Conservation (phyloP, 1,140 invertebrate genomes). For the Neodiprion virginianus region DNA sequence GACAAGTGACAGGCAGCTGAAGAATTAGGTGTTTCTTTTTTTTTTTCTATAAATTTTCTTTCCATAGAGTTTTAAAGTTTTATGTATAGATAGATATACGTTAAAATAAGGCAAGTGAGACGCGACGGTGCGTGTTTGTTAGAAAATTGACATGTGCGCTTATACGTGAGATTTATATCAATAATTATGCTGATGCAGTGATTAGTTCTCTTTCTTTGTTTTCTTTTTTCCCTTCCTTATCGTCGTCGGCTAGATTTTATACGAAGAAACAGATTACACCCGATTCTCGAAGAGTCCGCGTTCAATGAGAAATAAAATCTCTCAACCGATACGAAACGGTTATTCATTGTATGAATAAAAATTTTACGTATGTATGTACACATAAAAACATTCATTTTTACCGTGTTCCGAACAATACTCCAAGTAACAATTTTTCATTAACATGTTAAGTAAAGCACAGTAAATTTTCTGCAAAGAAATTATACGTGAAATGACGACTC, state of each 20-base stretch:
- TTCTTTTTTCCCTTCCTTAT: not conserved
- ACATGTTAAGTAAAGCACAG: not conserved
- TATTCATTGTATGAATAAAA: not conserved
- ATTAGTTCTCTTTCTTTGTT: slow-evolving; percentile 13
- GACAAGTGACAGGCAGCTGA: slow-evolving; percentile 33
- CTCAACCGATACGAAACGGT: not conserved
- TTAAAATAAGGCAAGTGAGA: slow-evolving; percentile 28
- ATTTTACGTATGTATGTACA: not conserved
- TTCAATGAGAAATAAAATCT: not conserved
- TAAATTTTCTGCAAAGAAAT: not conserved
- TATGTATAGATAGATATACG: not conserved
- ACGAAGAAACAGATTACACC: not conserved
- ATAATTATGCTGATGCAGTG: slow-evolving; percentile 20
- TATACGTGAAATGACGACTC: not conserved
- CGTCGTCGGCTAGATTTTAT: not conserved
- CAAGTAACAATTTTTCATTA: not conserved
- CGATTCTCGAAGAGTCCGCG: not conserved
- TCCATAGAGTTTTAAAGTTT: slow-evolving; percentile 7
- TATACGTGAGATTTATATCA: not conserved
- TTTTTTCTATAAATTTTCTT: slow-evolving; percentile 20
- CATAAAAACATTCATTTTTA: not conserved
- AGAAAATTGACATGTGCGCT: slow-evolving; percentile 44
- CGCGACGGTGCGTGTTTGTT: slow-evolving; percentile 24
- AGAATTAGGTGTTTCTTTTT: slow-evolving; percentile 31
- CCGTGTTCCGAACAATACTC: not conserved